Conservation (phyloP, 2,888 invertebrate genomes). For the Notodonta dromedarius region DNA sequence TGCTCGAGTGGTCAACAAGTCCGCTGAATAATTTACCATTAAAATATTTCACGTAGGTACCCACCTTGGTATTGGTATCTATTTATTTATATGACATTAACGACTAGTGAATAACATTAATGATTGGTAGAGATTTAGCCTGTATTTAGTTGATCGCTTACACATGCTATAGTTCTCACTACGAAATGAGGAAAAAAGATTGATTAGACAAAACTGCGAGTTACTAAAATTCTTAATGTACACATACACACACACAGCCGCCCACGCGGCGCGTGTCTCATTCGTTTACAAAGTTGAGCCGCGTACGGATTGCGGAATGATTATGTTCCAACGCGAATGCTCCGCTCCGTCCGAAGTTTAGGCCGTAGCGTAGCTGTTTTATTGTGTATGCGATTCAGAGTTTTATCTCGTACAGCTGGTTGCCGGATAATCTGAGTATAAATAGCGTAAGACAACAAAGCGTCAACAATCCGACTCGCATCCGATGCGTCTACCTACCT, state of each 20-base stretch:
- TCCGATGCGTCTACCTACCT: constrained; percentile 29
- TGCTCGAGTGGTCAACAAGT: no score
- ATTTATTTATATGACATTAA: no score
- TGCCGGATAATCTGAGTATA: constrained; percentile 74
- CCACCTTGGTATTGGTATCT: no score
- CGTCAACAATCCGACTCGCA: constrained; percentile 48
- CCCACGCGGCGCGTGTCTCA: constrained; percentile 63
- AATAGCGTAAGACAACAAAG: constrained; percentile 76
- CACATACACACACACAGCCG: constrained; percentile 49
- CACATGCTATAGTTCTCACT: no score
- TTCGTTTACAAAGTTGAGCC: constrained; percentile 74
- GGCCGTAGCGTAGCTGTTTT: constrained; percentile 69
- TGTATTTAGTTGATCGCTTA: no score
- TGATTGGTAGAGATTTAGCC: no score
- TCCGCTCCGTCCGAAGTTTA: constrained; percentile 60
- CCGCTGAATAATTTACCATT: no score
- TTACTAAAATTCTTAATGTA: constrained; percentile 66
- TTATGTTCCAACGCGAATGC: constrained; percentile 72
- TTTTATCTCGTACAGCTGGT: constrained; percentile 78
- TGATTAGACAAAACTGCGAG: constrained; percentile 48
- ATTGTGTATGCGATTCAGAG: constrained; percentile 66
- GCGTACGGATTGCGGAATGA: constrained; percentile 67
- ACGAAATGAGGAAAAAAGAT: constrained; percentile 23
- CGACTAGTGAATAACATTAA: no score
- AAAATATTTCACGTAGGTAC: no score